A percentile compares a stretch with the other conserved stretches of the same genome.
These are phyloP conservation scores for Aplysina aerophoba DNA, from an alignment of 37 sponge, comb jelly and placozoan species.

Conservation along the genomic window DNA sequence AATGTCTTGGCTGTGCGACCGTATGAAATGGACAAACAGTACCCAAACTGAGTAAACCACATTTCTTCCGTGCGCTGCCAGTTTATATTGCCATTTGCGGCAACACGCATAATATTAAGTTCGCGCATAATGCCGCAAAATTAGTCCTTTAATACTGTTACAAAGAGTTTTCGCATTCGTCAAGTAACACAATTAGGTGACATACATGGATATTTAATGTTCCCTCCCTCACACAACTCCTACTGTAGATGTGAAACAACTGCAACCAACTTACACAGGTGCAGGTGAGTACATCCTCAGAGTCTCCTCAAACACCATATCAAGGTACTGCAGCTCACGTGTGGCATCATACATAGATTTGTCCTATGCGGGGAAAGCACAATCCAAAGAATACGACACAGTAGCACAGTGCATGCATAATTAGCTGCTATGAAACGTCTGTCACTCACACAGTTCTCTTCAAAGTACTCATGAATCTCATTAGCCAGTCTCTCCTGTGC, in stretches of 20 bases:
- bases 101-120: too few species aligned
- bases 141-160: too few species aligned
- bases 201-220: neutral
- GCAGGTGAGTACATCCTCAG: conserved; percentile 10
- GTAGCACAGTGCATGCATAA: too few species aligned
- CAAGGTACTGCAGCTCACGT: conserved; percentile 20
- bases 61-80: too few species aligned
- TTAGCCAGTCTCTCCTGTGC: neutral
- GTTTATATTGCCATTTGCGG: too few species aligned
- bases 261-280: neutral
- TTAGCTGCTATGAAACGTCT: too few species aligned
- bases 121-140: too few species aligned
- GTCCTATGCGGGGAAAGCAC: neutral
- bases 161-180: too few species aligned
- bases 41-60: too few species aligned
- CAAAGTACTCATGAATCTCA: conserved; percentile 23
- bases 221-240: neutral
- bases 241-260: neutral
- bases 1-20: too few species aligned
- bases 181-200: neutral
- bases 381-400: neutral
- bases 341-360: neutral
- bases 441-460: neutral
- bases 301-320: conserved; percentile 5
- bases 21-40: too few species aligned